Evolutionary conservation across 1,140 invertebrate genomes (phyloP).

Genomic region (Trachelipus rathkii): DNA sequence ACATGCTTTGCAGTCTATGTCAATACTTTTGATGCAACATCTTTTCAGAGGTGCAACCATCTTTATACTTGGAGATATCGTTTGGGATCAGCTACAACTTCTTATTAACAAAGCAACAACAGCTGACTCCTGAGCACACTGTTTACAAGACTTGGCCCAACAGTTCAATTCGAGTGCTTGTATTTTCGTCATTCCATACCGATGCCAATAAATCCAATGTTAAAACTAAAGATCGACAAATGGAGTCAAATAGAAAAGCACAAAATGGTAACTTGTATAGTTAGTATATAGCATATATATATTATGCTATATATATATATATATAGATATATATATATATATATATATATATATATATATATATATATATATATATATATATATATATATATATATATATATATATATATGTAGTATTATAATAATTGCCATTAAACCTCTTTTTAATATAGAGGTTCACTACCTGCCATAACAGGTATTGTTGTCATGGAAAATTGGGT

Average conservation of each 20-base stretch:
- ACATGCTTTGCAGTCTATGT: too few species aligned
- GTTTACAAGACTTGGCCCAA: slow-evolving; percentile 91
- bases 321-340: too few species aligned
- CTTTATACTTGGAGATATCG: slow-evolving; percentile 85
- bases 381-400: too few species aligned
- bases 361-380: too few species aligned
- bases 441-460: too few species aligned
- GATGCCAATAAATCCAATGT: slow-evolving; percentile 51
- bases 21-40: neutral
- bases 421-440: too few species aligned
- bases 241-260: neutral
- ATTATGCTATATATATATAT: too few species aligned
- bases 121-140: slow-evolving; percentile 91
- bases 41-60: slow-evolving; percentile 73
- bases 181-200: slow-evolving; percentile 73
- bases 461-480: too few species aligned
- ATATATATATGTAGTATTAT: too few species aligned
- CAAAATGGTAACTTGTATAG: neutral
- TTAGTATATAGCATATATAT: too few species aligned
- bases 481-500: too few species aligned
- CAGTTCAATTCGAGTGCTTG: slow-evolving; percentile 86
- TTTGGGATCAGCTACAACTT: slow-evolving; percentile 92
- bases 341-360: too few species aligned
- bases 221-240: slow-evolving; percentile 32
- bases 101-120: slow-evolving; percentile 95